Conservation (phyloP, 2,888 invertebrate species). For the Trissoscelio sp. region DNA sequence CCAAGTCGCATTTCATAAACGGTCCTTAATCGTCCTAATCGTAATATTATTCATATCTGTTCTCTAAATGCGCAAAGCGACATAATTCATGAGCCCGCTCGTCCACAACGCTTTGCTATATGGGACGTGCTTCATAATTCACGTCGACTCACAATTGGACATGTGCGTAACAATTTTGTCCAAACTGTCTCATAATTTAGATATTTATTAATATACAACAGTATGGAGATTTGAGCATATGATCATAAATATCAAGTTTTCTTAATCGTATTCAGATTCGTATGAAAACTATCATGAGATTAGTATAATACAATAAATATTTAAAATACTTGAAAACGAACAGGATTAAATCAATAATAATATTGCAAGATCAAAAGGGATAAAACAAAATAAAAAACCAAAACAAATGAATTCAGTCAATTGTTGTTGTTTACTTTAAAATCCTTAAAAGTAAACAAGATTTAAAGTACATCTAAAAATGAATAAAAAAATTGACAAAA, state of each 20-base stretch:
- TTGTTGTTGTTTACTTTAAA: no score
- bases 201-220: constrained; percentile 38
- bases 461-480: no score
- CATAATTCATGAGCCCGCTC: constrained; percentile 62
- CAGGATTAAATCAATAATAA: constrained; percentile 1
- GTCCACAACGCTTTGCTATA: constrained; percentile 40
- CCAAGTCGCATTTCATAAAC: constrained; percentile 63
- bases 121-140: constrained; percentile 51
- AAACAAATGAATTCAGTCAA: no score
- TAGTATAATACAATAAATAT: not conserved
- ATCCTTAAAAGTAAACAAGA: no score
- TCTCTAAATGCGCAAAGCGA: constrained; percentile 59
- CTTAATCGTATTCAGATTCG: constrained; percentile 29
- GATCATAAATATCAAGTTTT: constrained; percentile 26
- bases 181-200: constrained; percentile 57
- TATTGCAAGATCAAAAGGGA: no score
- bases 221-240: constrained; percentile 30
- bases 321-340: constrained; percentile 4
- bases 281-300: constrained; percentile 27
- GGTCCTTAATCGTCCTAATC: constrained; percentile 66
- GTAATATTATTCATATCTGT: constrained; percentile 69
- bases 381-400: no score
- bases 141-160: constrained; percentile 53
- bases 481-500: no score
- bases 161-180: constrained; percentile 61